These are phyloP conservation scores for Dicentrarchus labrax DNA, from an alignment of 2,113 vertebrate species.

Conservation along the genomic window DNA sequence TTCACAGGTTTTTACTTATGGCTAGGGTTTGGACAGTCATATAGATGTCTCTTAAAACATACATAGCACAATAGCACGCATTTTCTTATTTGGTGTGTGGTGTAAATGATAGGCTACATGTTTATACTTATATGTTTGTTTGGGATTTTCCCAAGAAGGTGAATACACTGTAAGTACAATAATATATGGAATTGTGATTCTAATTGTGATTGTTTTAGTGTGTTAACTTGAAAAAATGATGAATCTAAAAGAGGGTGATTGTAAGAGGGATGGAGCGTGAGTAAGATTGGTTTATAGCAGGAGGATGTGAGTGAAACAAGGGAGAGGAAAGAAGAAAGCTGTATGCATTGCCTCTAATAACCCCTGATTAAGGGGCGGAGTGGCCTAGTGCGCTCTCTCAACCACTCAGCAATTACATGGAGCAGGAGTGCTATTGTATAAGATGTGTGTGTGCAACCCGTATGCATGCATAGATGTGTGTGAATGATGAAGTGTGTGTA, in stretches of 20 bases:
- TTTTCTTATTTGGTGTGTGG: not conserved
- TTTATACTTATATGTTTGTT: not conserved
- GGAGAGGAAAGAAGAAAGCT: constrained; percentile 64
- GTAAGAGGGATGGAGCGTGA: constrained; percentile 19
- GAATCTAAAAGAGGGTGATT: constrained; percentile 37
- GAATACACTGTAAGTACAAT: not conserved
- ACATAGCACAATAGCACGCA: not conserved
- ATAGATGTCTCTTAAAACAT: not conserved
- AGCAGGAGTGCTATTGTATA: constrained; percentile 68
- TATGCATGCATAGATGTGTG: constrained; percentile 20
- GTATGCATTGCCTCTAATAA: constrained; percentile 78
- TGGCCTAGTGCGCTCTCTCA: constrained; percentile 71
- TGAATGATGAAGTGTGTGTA: constrained; percentile 26
- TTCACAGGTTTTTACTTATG: not conserved
- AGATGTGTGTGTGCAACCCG: constrained; percentile 43
- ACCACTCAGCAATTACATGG: constrained; percentile 79
- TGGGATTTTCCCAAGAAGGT: not conserved
- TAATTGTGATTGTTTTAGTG: constrained; percentile 28
- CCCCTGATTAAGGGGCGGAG: constrained; percentile 82
- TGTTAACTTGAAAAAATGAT: constrained; percentile 10
- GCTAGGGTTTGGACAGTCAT: not conserved
- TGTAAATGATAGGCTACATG: not conserved
- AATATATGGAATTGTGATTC: not conserved
- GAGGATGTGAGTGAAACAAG: constrained; percentile 47
- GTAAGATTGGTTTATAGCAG: constrained; percentile 34